Conservation (phyloP, 2,113 vertebrate genomes). For the Etheostoma spectabile region DNA sequence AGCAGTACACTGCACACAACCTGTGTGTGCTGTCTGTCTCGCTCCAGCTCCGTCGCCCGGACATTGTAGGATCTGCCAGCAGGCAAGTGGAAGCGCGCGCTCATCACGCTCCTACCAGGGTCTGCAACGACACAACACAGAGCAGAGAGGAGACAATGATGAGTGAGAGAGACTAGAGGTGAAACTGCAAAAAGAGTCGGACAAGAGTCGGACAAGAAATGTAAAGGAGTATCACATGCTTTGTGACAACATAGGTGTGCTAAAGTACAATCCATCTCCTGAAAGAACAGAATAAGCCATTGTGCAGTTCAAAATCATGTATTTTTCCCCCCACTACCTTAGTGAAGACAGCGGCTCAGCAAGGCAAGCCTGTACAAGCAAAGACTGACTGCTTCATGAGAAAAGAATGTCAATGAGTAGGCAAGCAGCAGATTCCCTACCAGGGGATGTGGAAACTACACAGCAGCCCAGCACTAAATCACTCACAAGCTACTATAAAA, state of each 20-base stretch:
- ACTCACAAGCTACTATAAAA: background rate
- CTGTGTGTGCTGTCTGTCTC: slow-evolving; percentile 97
- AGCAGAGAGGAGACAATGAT: slow-evolving; percentile 8
- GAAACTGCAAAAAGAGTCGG: background rate
- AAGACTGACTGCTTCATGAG: slow-evolving; percentile 54
- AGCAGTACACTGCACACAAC: slow-evolving; percentile 97
- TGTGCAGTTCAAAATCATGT: background rate
- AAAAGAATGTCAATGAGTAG: slow-evolving; percentile 74
- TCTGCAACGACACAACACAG: slow-evolving; percentile 82
- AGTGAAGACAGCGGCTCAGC: slow-evolving; percentile 22
- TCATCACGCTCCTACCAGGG: slow-evolving; percentile 98
- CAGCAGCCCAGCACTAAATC: background rate
- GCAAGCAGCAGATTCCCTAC: slow-evolving; percentile 18
- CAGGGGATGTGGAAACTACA: slow-evolving; percentile 28
- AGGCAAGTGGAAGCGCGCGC: slow-evolving; percentile 99
- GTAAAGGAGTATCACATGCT: background rate
- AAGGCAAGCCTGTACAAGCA: slow-evolving; percentile 63
- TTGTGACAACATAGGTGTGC: background rate
- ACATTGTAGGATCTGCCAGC: slow-evolving; percentile 99
- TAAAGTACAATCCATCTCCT: background rate
- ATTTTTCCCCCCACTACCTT: background rate
- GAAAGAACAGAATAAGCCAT: background rate
- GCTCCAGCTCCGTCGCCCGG: slow-evolving; percentile 98
- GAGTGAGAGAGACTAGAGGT: background rate
- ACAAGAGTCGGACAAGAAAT: background rate